Evolutionary conservation across 1,140 invertebrate genomes (phyloP).

Genomic region (Helicoverpa armigera): DNA sequence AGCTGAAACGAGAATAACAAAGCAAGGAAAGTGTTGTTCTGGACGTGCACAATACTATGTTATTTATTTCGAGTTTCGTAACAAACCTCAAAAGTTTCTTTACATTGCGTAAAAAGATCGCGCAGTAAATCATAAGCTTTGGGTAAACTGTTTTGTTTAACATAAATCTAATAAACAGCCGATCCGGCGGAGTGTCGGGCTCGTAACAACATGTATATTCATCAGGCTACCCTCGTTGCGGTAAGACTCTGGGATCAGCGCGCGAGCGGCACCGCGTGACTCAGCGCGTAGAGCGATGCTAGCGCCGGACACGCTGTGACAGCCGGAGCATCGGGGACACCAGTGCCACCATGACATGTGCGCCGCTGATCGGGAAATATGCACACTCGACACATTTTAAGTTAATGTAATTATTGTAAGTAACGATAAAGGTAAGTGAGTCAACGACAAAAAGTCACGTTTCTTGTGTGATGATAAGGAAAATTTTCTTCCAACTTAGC

Average conservation of each 20-base stretch:
- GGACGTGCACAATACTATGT: background rate
- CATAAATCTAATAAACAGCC: slow-evolving; percentile 8
- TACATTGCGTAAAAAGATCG: background rate
- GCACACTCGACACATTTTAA: background rate
- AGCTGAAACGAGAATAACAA: background rate
- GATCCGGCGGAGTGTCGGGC: background rate
- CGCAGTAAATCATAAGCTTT: background rate
- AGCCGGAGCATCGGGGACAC: background rate
- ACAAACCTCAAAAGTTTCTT: background rate
- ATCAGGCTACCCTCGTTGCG: background rate
- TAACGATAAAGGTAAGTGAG: background rate
- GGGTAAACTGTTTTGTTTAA: background rate
- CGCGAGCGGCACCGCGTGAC: background rate
- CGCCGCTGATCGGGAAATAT: background rate
- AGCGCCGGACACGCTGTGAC: background rate
- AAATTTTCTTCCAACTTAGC: no score
- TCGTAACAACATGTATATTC: background rate
- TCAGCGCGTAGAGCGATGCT: background rate
- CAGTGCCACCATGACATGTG: background rate
- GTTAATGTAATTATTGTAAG: background rate
- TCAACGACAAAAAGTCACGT: background rate
- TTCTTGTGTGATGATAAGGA: no score
- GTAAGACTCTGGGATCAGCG: background rate
- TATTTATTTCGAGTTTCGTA: background rate
- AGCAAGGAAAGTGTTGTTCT: background rate